Base-by-base conservation (phyloP, 2,888 invertebrate genomes). In the Polymixis flavicincta region DNA sequence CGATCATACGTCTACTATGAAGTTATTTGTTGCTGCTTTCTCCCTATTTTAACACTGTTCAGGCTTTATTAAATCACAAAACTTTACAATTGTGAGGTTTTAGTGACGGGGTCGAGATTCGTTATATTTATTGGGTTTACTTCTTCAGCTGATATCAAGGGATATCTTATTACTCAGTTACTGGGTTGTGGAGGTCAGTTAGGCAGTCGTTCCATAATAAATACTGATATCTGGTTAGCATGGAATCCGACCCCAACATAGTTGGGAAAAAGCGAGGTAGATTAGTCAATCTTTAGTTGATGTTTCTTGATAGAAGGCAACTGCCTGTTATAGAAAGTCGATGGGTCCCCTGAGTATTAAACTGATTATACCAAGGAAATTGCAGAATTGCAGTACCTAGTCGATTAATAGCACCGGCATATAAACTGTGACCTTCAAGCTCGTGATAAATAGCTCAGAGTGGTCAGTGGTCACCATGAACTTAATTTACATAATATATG, bases 1-100 rank as follows among this genome's bases (percentile, higher is more conserved):
- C 91, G 89, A 88, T 92, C 90, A 90, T 83, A 78, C 70, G 78
- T 59, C 79, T 61, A 60, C 65, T 83, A 79, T 74, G 71, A 82
- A 84, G 75, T 77, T 78, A 78, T 82, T 78, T 82, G 69, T 71
- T 54, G 55, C 54, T 72, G 37, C 45, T 67, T 76, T 52, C 28
- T 69, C 59, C 11, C 57, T 69, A 19, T 70, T 45, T 19, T 55
- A n/a, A 32, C 48, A 52, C n/a, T 48, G 28, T 45, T 59, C 14
- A 48, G 60, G 54, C 57, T 78, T n/a, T 69, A 81, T 72, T 82
- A 66, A 80, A 76, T 82, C 63, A 65, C 63, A 60, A 68, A 75
- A 68, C 50, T 80, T 80, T 57, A 17, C 42, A 32, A 37, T 25
- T 45, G 14, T 52, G 14, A 32, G 28, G 50, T 32, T 19, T 52